phyloP scores from a whole-genome alignment of 1,140 invertebrate species.

The Sipha flava region DNA sequence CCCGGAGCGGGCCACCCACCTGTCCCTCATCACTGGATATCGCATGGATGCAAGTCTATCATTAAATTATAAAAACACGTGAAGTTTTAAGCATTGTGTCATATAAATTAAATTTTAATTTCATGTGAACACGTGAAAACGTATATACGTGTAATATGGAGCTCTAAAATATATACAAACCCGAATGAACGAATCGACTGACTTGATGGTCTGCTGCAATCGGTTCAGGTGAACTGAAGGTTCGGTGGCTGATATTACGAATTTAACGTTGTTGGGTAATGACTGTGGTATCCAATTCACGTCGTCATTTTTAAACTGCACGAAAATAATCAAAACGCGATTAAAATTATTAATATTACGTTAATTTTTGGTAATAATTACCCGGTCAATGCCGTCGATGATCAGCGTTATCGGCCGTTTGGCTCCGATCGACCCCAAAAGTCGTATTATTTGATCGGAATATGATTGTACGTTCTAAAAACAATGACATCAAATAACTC shows the following conservation, averaged over 20 bases:
- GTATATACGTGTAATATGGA: too few species aligned
- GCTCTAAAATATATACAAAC: too few species aligned
- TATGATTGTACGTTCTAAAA: constrained; percentile 46
- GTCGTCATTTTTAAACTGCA: constrained; percentile 41
- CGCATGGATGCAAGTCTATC: too few species aligned
- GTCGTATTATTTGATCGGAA: constrained; percentile 46
- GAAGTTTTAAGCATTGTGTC: too few species aligned
- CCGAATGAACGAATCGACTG: constrained; percentile 39
- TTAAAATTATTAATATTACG: too few species aligned
- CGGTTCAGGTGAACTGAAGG: constrained; percentile 45
- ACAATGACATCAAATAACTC: not conserved
- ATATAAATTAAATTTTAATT: too few species aligned
- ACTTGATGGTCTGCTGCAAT: constrained; percentile 44
- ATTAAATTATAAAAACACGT: too few species aligned
- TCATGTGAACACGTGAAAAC: too few species aligned
- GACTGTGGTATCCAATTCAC: constrained; percentile 58
- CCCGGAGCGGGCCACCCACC: too few species aligned
- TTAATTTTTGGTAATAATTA: too few species aligned
- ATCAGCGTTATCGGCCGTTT: constrained; percentile 54
- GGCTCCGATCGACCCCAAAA: constrained; percentile 49
- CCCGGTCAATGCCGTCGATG: constrained; percentile 63
- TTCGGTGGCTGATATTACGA: constrained; percentile 61
- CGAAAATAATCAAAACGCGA: not conserved
- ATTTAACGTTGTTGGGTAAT: constrained; percentile 59
- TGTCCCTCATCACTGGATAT: too few species aligned